These are phyloP conservation scores for Todus mexicanus DNA, from an alignment of 2,797 vertebrate species.

Conservation along the genomic window DNA sequence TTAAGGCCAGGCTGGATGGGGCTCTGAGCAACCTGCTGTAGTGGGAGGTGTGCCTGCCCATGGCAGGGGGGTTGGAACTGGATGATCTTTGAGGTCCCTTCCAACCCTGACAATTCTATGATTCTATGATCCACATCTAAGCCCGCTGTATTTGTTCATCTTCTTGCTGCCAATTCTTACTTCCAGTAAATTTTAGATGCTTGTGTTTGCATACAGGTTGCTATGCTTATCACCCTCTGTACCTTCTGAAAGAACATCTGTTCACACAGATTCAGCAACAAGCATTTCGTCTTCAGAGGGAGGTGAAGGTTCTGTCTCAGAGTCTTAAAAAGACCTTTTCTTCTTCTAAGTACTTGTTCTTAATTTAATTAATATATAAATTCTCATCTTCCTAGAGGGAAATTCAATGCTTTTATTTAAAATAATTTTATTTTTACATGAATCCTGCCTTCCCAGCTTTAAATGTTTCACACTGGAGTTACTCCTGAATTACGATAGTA, in stretches of 20 bases:
- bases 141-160: rapidly evolving
- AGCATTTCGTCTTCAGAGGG: background rate
- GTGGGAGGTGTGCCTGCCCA: too few relatives aligned
- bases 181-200: background rate
- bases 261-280: background rate
- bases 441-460: background rate
- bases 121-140: too few relatives aligned
- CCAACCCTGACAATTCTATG: too few relatives aligned
- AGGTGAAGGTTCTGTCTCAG: background rate
- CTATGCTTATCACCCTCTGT: background rate
- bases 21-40: too few relatives aligned
- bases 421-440: background rate
- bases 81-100: too few relatives aligned
- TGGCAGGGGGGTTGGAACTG: too few relatives aligned
- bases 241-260: background rate
- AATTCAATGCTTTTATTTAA: background rate
- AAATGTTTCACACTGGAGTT: background rate
- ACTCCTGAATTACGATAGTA: background rate
- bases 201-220: background rate
- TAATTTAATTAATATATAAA: background rate
- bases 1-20: too few relatives aligned
- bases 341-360: background rate
- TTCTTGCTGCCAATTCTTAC: background rate
- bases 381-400: rapidly evolving
- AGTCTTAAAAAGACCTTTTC: background rate